Conservation (phyloP, 2,888 invertebrate genomes). For the Mycalesis mineus region DNA sequence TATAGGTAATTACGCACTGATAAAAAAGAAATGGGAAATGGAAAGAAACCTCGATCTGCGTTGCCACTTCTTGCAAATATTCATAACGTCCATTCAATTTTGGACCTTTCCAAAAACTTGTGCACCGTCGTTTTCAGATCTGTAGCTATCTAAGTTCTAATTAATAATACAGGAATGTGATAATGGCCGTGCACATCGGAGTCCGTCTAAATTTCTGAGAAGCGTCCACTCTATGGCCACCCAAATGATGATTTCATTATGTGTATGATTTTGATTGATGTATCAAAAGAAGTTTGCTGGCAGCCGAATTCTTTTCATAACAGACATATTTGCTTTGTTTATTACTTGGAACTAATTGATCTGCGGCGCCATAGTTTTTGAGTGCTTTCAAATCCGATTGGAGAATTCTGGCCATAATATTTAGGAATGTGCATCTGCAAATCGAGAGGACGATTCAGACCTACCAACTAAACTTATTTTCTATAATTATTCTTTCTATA, state of each 20-base stretch:
- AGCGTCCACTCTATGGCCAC: slow-evolving; percentile 73
- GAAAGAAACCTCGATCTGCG: neutral
- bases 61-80: slow-evolving; percentile 10
- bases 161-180: slow-evolving; percentile 77
- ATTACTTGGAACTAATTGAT: slow-evolving; percentile 75
- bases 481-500: no score
- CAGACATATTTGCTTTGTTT: slow-evolving; percentile 68
- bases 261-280: slow-evolving; percentile 79
- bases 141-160: slow-evolving; percentile 53
- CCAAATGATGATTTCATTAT: slow-evolving; percentile 79
- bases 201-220: slow-evolving; percentile 55
- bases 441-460: neutral
- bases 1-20: neutral
- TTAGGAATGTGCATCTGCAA: slow-evolving; percentile 20
- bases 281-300: slow-evolving; percentile 67
- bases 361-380: slow-evolving; percentile 72
- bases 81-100: slow-evolving; percentile 24
- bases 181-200: slow-evolving; percentile 60
- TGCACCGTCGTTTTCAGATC: slow-evolving; percentile 26
- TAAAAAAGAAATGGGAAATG: neutral
- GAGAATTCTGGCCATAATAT: slow-evolving; percentile 34
- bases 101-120: slow-evolving; percentile 25
- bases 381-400: slow-evolving; percentile 38
- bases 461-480: neutral
- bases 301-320: slow-evolving; percentile 67